Conservation (phyloP, 1,140 invertebrate species). For the Papilio helenus region DNA sequence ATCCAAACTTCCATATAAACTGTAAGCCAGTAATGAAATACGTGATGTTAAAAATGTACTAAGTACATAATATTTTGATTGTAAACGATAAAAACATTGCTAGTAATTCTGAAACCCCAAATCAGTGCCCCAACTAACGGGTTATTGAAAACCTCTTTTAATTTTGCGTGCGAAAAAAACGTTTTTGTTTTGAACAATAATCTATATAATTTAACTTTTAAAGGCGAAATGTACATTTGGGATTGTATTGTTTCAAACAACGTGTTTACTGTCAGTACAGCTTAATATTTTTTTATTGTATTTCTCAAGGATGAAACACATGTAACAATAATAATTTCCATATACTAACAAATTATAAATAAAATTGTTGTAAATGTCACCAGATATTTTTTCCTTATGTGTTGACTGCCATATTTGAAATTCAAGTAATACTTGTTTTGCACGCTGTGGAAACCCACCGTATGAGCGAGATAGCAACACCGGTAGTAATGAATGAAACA, state of each 20-base stretch:
- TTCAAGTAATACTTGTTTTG: background rate
- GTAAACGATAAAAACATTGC: too few species aligned
- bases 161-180: background rate
- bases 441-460: background rate
- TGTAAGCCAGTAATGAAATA: background rate
- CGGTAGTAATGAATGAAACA: background rate
- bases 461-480: constrained; percentile 9
- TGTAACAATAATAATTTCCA: background rate
- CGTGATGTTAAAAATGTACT: background rate
- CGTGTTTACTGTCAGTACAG: too few species aligned
- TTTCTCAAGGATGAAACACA: background rate
- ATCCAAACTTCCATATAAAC: background rate
- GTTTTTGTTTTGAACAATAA: background rate
- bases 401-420: background rate
- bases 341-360: constrained; percentile 4
- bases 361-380: background rate
- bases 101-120: background rate
- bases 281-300: background rate
- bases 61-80: too few species aligned
- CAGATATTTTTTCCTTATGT: background rate
- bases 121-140: background rate
- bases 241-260: too few species aligned
- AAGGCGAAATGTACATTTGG: too few species aligned
- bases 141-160: background rate
- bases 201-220: too few species aligned